These are phyloP conservation scores for Nannoperca obscura DNA, from an alignment of 2,797 vertebrate species.

Conservation along the genomic window DNA sequence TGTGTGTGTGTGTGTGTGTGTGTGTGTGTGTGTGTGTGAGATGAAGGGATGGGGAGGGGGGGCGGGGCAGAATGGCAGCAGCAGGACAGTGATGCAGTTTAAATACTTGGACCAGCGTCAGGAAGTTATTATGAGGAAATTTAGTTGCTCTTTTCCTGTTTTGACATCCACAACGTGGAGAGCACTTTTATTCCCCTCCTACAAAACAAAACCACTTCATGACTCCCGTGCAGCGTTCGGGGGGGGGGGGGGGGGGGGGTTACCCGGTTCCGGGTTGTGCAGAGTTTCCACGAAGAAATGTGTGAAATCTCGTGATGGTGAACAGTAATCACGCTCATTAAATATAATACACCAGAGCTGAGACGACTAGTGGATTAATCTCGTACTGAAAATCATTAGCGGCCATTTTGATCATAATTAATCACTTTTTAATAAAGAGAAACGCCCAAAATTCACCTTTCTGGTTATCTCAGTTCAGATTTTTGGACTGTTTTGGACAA, in stretches of 20 bases:
- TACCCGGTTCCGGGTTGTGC: too few relatives aligned
- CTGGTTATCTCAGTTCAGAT: neutral
- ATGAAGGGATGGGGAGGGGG: slow-evolving; percentile 24
- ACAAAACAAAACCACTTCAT: slow-evolving; percentile 6
- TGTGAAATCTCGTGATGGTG: too few relatives aligned
- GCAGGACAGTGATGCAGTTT: slow-evolving; percentile 47
- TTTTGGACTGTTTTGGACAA: too few relatives aligned
- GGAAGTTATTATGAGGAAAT: slow-evolving; percentile 78
- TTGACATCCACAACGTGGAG: slow-evolving; percentile 66
- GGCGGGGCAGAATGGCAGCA: slow-evolving; percentile 59
- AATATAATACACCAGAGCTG: neutral
- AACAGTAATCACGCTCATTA: too few relatives aligned
- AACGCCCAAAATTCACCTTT: neutral
- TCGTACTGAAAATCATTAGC: too few relatives aligned
- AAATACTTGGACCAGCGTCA: slow-evolving; percentile 68
- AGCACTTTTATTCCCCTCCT: slow-evolving; percentile 29
- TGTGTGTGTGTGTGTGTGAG: too few relatives aligned
- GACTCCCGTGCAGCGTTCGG: neutral
- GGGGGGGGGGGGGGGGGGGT: too few relatives aligned
- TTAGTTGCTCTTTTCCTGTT: slow-evolving; percentile 77
- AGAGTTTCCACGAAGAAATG: neutral
- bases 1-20: too few relatives aligned
- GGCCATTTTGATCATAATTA: too few relatives aligned
- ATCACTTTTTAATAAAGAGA: neutral
- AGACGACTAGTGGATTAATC: too few relatives aligned